A percentile compares a stretch with the other conserved stretches of the same genome.
Evolutionary conservation across 2,888 invertebrate species (phyloP).

Genomic region (Dynastes tityus): DNA sequence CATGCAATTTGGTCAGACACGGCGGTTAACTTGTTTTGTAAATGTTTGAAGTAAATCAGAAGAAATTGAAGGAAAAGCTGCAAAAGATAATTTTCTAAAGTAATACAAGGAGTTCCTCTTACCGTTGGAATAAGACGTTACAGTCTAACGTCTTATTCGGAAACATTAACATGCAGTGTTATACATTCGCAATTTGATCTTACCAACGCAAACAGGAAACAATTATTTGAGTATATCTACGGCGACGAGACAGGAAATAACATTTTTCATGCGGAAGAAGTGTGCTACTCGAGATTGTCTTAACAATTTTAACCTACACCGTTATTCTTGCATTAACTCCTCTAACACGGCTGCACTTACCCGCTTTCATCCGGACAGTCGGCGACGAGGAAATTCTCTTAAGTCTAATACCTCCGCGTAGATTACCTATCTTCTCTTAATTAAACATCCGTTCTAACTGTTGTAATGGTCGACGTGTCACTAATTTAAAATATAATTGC

Average conservation of each 20-base stretch:
- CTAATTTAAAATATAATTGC: slow-evolving; percentile 36
- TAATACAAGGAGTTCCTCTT: too few relatives aligned
- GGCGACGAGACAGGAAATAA: slow-evolving; percentile 17
- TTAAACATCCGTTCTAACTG: slow-evolving; percentile 43
- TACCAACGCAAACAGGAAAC: slow-evolving; percentile 9
- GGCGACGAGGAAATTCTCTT: slow-evolving; percentile 45
- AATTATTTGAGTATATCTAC: slow-evolving; percentile 16
- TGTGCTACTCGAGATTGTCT: slow-evolving; percentile 24
- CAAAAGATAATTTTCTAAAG: too few relatives aligned
- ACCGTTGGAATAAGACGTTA: too few relatives aligned
- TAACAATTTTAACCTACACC: slow-evolving; percentile 29
- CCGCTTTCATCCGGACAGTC: slow-evolving; percentile 36
- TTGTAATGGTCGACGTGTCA: slow-evolving; percentile 39
- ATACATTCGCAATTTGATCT: slow-evolving; percentile 13
- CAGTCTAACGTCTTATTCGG: too few relatives aligned
- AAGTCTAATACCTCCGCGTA: slow-evolving; percentile 40
- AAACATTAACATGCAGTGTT: too few relatives aligned
- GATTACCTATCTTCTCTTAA: slow-evolving; percentile 49
- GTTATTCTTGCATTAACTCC: slow-evolving; percentile 41
- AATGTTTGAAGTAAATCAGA: too few relatives aligned
- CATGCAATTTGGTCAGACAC: too few relatives aligned
- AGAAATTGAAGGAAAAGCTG: too few relatives aligned
- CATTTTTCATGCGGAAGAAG: slow-evolving; percentile 18
- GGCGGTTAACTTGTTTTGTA: too few relatives aligned
- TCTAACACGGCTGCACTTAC: slow-evolving; percentile 33